phyloP scores from a whole-genome alignment of 2,113 vertebrate genomes.

The Phaethon lepturus region DNA sequence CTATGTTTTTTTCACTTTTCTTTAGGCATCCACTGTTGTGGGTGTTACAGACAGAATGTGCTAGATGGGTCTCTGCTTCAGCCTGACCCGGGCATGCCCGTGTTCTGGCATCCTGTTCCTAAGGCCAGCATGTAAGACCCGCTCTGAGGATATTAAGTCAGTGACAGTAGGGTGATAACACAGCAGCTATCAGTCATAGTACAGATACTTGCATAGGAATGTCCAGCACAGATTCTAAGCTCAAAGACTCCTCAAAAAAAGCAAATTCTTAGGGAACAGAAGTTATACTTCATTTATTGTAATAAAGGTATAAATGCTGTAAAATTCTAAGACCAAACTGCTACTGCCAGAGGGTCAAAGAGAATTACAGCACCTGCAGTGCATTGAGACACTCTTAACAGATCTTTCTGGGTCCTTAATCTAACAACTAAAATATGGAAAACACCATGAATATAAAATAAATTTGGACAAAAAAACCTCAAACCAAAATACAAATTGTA shows the following conservation, averaged over 20 bases:
- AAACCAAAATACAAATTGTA: neutral
- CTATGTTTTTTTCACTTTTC: neutral
- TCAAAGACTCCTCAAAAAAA: neutral
- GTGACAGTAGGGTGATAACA: neutral
- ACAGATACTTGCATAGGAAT: neutral
- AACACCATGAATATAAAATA: neutral
- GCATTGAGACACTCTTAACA: neutral
- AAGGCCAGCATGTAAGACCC: neutral
- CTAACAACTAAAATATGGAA: neutral
- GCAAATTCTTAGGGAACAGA: neutral
- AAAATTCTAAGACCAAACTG: neutral
- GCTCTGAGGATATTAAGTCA: neutral
- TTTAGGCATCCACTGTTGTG: rapidly evolving
- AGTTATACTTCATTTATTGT: neutral
- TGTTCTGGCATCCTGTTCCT: neutral
- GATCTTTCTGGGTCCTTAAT: neutral
- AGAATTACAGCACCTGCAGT: neutral
- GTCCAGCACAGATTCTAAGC: neutral
- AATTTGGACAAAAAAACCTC: neutral
- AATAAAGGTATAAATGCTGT: neutral
- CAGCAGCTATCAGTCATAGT: neutral
- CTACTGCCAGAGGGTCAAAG: neutral
- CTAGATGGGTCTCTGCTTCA: neutral
- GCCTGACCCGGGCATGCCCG: neutral
- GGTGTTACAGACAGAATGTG: neutral